Conservation (phyloP, 2,888 invertebrate species). For the Synergus itoensis region DNA sequence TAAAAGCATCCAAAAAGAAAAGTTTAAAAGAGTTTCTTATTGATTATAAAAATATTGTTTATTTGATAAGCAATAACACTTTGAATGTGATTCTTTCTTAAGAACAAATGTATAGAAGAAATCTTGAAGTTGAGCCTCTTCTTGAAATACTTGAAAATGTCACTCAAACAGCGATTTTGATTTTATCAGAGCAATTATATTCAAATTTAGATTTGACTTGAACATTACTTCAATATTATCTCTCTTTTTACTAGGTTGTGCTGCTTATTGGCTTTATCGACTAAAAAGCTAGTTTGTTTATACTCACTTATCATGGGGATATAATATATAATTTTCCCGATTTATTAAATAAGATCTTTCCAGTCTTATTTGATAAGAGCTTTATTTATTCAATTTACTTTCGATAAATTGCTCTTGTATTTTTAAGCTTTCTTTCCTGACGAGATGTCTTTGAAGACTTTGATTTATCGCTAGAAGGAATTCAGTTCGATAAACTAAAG, state of each 20-base stretch:
- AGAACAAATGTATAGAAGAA: neutral
- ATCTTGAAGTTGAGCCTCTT: neutral
- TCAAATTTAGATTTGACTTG: neutral
- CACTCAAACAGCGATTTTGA: neutral
- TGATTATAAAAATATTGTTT: neutral
- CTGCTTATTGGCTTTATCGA: neutral
- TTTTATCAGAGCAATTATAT: slow-evolving; percentile 26
- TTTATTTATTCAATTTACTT: neutral
- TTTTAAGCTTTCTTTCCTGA: neutral
- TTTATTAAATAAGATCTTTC: neutral
- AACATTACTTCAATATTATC: neutral
- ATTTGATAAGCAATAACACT: neutral
- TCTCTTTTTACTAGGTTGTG: neutral
- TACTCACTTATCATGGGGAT: neutral
- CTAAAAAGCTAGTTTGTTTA: neutral
- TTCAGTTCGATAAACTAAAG: neutral
- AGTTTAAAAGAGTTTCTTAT: neutral
- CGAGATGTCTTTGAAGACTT: neutral
- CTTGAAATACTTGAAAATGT: neutral
- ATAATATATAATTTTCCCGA: neutral
- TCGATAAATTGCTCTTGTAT: neutral
- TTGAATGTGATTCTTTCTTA: neutral
- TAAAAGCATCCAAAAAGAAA: neutral
- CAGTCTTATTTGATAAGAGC: neutral
- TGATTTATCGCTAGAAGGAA: neutral